Conservation (phyloP, 2,797 vertebrate genomes). For the Phrynocephalus guinanensis region DNA sequence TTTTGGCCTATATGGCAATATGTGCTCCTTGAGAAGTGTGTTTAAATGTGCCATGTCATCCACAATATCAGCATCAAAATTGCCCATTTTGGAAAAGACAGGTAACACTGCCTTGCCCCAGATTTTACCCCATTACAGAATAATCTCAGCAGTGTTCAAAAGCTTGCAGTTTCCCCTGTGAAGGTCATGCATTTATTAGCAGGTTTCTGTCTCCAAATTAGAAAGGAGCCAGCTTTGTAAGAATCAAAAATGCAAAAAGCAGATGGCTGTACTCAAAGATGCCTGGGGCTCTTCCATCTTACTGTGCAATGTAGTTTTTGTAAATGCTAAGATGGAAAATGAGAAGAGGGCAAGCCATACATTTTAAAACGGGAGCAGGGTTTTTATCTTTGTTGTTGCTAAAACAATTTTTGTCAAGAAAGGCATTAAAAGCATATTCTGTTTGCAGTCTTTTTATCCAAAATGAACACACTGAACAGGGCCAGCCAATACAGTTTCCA, state of each 20-base stretch:
- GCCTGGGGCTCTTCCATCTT: slow-evolving; percentile 11
- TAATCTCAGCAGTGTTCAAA: not conserved
- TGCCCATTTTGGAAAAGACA: not conserved
- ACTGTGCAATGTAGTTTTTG: not conserved
- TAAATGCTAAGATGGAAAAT: not conserved
- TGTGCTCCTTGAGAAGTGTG: not conserved
- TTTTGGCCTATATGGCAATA: not conserved
- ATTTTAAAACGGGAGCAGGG: not conserved
- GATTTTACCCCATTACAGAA: not conserved
- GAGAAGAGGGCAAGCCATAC: not conserved
- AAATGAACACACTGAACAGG: not conserved
- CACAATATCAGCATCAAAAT: no score
- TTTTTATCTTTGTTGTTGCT: not conserved
- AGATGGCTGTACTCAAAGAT: slow-evolving; percentile 14
- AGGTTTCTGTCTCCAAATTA: not conserved
- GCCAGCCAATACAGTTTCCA: not conserved
- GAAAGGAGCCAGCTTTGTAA: slow-evolving; percentile 14
- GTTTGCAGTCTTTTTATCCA: not conserved
- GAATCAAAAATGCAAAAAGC: slow-evolving; percentile 7
- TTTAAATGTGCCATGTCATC: not conserved
- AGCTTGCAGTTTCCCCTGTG: not conserved
- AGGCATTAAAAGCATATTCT: not conserved
- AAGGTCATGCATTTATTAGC: slow-evolving; percentile 25
- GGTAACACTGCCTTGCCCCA: not conserved
- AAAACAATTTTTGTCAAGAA: not conserved